phyloP scores from a whole-genome alignment of 2,113 vertebrate species.

The Pampusana beccarii region DNA sequence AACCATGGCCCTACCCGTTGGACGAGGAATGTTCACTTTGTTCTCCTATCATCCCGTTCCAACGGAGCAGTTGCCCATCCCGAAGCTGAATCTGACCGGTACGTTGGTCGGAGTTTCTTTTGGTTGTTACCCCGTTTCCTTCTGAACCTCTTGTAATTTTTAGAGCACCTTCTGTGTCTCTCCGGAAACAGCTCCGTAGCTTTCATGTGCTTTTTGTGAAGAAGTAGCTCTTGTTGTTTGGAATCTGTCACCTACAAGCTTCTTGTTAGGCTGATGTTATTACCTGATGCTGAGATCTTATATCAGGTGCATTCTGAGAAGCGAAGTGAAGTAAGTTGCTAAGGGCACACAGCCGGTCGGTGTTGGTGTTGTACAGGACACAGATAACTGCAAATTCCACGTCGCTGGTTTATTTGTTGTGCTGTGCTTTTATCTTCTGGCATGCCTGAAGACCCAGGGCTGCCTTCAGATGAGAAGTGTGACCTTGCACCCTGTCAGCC shows the following conservation, averaged over 20 bases:
- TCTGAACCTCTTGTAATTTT: not conserved
- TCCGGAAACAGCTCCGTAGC: not conserved
- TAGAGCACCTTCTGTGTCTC: not conserved
- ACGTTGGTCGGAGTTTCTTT: not conserved
- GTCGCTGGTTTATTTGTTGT: not conserved
- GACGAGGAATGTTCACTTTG: constrained; percentile 95
- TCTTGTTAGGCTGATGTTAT: not conserved
- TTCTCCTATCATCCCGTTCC: constrained; percentile 96
- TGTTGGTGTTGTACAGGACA: not conserved
- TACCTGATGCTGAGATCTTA: not conserved
- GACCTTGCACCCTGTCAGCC: not conserved
- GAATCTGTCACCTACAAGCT: not conserved
- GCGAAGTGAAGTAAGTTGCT: not conserved
- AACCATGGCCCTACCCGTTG: constrained; percentile 95
- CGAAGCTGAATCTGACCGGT: constrained; percentile 97
- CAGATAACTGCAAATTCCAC: not conserved
- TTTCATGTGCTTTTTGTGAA: not conserved
- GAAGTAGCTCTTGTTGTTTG: not conserved
- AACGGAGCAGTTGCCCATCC: constrained; percentile 92
- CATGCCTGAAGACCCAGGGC: not conserved
- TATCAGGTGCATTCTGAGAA: not conserved
- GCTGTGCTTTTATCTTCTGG: not conserved
- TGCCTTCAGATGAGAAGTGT: not conserved
- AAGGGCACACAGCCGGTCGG: rapidly evolving
- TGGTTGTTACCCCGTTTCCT: rapidly evolving